phyloP scores from a whole-genome alignment of 1,140 invertebrate species.

The Drosophila takahashii region DNA sequence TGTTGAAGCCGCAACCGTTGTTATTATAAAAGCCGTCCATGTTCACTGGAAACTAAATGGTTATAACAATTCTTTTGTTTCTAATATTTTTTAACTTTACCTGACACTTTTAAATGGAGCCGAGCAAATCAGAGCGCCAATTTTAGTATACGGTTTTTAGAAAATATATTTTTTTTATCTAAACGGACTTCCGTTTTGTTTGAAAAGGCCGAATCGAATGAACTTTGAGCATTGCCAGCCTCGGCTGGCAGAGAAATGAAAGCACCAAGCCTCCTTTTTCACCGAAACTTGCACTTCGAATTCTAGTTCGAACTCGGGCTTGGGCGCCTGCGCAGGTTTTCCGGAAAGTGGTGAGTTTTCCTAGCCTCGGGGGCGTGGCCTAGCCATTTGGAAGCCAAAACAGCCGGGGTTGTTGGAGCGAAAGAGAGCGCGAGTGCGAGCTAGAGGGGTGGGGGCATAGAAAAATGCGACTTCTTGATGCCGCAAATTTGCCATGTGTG shows the following conservation, averaged over 20 bases:
- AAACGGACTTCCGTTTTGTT: constrained; percentile 32
- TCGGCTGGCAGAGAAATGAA: constrained; percentile 1
- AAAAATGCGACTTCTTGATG: constrained; percentile 85
- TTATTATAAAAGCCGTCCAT: constrained; percentile 45
- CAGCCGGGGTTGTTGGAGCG: background rate
- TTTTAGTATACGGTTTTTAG: constrained; percentile 18
- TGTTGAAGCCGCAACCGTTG: constrained; percentile 1
- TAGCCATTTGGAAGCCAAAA: background rate
- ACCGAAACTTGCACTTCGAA: constrained; percentile 35
- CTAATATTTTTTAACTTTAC: background rate
- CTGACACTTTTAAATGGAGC: background rate
- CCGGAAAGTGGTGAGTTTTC: constrained; percentile 70
- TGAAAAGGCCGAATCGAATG: constrained; percentile 40
- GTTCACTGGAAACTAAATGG: background rate
- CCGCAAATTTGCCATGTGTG: constrained; percentile 78
- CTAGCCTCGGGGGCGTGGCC: constrained; percentile 56
- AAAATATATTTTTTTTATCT: constrained; percentile 15
- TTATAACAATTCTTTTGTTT: background rate
- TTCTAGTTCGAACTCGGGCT: constrained; percentile 16
- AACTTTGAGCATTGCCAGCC: constrained; percentile 1
- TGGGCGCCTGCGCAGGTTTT: constrained; percentile 36
- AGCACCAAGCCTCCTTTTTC: constrained; percentile 37
- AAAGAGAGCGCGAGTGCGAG: constrained; percentile 3
- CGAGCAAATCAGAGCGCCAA: constrained; percentile 20
- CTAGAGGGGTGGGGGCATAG: constrained; percentile 38